Conservation (phyloP, 2,888 invertebrate genomes). For the Antitype chi region DNA sequence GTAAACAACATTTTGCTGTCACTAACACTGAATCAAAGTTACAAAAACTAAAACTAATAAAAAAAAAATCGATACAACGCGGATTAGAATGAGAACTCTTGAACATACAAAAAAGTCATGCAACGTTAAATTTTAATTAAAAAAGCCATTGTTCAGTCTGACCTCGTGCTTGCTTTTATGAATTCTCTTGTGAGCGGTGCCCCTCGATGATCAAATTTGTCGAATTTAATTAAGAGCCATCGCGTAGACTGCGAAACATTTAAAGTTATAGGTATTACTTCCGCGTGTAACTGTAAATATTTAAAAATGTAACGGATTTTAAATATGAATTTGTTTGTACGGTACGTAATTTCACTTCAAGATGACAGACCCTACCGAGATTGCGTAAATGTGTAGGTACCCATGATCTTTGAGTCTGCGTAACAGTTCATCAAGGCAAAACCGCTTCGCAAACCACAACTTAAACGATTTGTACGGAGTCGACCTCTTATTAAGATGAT, state of each 20-base stretch:
- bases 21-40: slow-evolving; percentile 24
- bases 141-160: slow-evolving; percentile 68
- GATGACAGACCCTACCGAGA: slow-evolving; percentile 7
- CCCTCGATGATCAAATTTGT: slow-evolving; percentile 67
- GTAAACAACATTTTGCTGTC: slow-evolving; percentile 57
- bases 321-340: slow-evolving; percentile 3
- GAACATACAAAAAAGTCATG: slow-evolving; percentile 54
- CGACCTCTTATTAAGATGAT: slow-evolving; percentile 66
- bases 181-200: slow-evolving; percentile 66
- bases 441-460: slow-evolving; percentile 56
- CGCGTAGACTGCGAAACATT: slow-evolving; percentile 53
- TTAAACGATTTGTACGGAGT: slow-evolving; percentile 58
- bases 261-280: slow-evolving; percentile 48
- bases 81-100: slow-evolving; percentile 32
- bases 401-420: slow-evolving; percentile 45
- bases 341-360: slow-evolving; percentile 20
- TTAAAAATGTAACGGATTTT: slow-evolving; percentile 30
- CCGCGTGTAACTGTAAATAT: slow-evolving; percentile 40
- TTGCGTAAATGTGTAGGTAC: slow-evolving; percentile 47
- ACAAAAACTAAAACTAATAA: slow-evolving; percentile 21
- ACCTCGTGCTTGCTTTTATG: slow-evolving; percentile 64
- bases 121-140: slow-evolving; percentile 69
- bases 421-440: slow-evolving; percentile 49
- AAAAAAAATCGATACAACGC: slow-evolving; percentile 5
- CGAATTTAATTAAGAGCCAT: slow-evolving; percentile 70